Evolutionary conservation across 2,113 vertebrate genomes (phyloP), one percentile per base, ranked within the genome.

Genomic region (Ptilonorhynchus violaceus): DNA sequence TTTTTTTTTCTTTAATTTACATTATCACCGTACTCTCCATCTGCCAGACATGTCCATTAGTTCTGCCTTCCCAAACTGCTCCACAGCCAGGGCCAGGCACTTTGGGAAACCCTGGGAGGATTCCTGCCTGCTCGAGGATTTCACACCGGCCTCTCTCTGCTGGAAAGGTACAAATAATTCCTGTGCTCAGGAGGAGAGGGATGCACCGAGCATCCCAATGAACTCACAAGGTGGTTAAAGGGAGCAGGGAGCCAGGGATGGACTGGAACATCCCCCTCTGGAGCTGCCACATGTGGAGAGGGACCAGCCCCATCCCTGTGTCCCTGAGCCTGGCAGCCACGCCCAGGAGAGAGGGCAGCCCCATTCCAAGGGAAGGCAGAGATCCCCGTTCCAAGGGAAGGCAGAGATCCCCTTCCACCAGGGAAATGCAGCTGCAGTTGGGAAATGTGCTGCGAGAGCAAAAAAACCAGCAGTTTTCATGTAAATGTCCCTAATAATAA

Each of bases 401-500:
- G 60, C 24, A 18, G 58, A 82, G 78, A 53, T 66, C 82, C 59
- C 84, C 53, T 11, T 25, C 66, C 7, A 8, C 23, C 25, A 70
- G 60, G 80, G 15, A 76, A 92, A 4, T 4, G 5, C 93, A 94
- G 95, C 95, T 95, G 93, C 79, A 63, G 70, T 11, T 14, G 87
- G 60, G 82, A 56, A 96, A 96, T 70, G 11, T 88, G 96, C 93
- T 95, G 92, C 0, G 6, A 92, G 90, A 92, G 92, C 88, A 91
- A 78, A 89, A 94, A 85, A 77, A 56, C 37, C 37, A 1, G 58
- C 64, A 50, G 70, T 90, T 96, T 85, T 95, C 90, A 92, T 96
- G 95, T 83, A 93, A 96, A 91, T 88, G 64, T 35, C 72, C 64
- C 75, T 30, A 77, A 58, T 62, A 92, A 92, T 74, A 84, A 89